Evolutionary conservation across 2,113 vertebrate genomes (phyloP), one percentile per base, ranked within the genome.

Genomic region (Phaetusa simplex): DNA sequence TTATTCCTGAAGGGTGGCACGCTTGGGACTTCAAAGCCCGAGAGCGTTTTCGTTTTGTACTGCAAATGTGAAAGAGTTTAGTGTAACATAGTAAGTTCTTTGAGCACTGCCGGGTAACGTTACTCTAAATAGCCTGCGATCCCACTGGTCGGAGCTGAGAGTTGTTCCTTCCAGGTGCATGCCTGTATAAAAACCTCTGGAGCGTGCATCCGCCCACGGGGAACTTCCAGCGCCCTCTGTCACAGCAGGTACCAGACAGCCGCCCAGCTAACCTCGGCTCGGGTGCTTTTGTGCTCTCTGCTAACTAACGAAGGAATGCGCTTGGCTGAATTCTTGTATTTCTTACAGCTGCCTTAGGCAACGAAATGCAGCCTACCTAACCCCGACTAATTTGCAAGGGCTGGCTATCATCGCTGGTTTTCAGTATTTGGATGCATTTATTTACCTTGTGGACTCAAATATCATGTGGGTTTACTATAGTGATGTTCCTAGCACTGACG

Each of bases 101-200:
- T 0, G 8, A 90, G 72, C 8, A 0, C 85, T 69, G 93, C 87
- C 74, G 67, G 93, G 96, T 98, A 96, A 98, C 97, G 97, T 95
- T 98, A 84, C 98, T 90, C 56, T 95, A 98, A 98, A 98, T 98
- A 98, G 93, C 97, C 81, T 90, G 93, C 70, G 34, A 93, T 55
- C 66, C 3, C 23, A 97, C 95, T 95, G 96, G 98, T 53, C 45
- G 45, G 93, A 89, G 84, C 56, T 23, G 87, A 88, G 72, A 53
- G 93, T 73, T 95, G 84, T 70, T 95, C 96, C 96, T 88, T 95
- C 88, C 96, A 97, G 97, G 94, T 96, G 78, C 74, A 15, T 13
- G 93, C 86, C 82, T 81, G 86, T 97, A 98, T 98, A 98, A 98
- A 97, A 97, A 90, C 87, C 97, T 88, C 24, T 78, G 82, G 78